Percentiles rank a stretch among this genome's conserved stretches.
Evolutionary conservation across 1,140 invertebrate genomes (phyloP).

Genomic region (Proctacanthus coquilletti): DNA sequence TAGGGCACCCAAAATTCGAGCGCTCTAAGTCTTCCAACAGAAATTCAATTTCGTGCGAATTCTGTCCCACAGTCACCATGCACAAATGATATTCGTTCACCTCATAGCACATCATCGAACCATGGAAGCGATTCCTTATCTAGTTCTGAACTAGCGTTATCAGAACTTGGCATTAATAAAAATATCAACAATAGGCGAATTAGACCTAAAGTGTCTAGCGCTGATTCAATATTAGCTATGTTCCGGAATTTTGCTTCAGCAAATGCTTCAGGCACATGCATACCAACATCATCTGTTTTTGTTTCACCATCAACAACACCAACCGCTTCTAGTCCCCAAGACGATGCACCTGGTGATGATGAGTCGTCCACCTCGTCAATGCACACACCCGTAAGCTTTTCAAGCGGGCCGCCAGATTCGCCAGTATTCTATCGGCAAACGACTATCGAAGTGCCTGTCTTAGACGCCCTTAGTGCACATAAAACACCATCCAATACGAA

Average conservation of each 20-base stretch:
- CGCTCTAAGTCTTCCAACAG: slow-evolving; percentile 12
- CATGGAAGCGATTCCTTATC: slow-evolving; percentile 54
- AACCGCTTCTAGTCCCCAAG: slow-evolving; percentile 48
- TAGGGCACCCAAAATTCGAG: slow-evolving; percentile 10
- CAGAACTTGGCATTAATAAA: slow-evolving; percentile 24
- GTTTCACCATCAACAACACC: slow-evolving; percentile 45
- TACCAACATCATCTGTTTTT: slow-evolving; percentile 34
- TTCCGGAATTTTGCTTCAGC: slow-evolving; percentile 48
- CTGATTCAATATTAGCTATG: slow-evolving; percentile 59
- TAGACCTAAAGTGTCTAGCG: slow-evolving; percentile 44
- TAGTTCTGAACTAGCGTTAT: slow-evolving; percentile 41
- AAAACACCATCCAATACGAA: slow-evolving; percentile 37
- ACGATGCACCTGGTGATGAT: slow-evolving; percentile 45
- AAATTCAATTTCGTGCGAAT: slow-evolving; percentile 11
- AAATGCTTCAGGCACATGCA: slow-evolving; percentile 24
- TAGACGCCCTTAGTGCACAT: slow-evolving; percentile 47
- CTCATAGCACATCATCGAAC: slow-evolving; percentile 46
- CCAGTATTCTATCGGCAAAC: slow-evolving; percentile 30
- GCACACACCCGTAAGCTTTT: slow-evolving; percentile 37
- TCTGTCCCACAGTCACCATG: slow-evolving; percentile 28
- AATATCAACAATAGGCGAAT: slow-evolving; percentile 6
- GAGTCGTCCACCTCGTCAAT: slow-evolving; percentile 42
- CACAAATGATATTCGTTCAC: slow-evolving; percentile 37
- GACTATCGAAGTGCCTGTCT: slow-evolving; percentile 46
- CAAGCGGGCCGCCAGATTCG: slow-evolving; percentile 38